Evolutionary conservation across 2,888 invertebrate species (phyloP), one percentile per base, ranked within the genome.

Genomic region (Lamellibrachia columna): DNA sequence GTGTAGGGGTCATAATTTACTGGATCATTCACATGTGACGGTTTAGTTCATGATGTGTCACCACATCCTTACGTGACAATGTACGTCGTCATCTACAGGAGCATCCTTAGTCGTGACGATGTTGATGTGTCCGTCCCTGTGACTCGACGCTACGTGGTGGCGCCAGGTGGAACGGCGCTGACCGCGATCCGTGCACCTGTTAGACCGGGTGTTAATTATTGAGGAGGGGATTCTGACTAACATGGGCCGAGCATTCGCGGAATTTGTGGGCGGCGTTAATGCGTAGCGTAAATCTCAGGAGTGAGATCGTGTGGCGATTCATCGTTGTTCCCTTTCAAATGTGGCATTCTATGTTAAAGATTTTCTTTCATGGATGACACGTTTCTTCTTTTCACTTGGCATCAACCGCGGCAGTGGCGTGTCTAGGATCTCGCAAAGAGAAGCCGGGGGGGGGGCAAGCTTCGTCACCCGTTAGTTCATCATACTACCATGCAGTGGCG

Each of bases 141-240:
- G 75, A 22, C 22, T 22, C 15, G 75, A 15, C 2, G 58, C 11
- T 58, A 58, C 58, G 58, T 58, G 58, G 15, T 15, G 75, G 75
- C 15, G 75, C 75, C 11, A 75, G 75, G 75, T n/a, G 75, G 75
- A 4, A 6, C 75, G 22, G 75, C 22, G 4, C 75, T 6, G 2
- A n/a, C 75, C 11, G 22, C 3, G 75, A n/a, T n/a, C 2, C 2
- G 75, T n/a, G 75, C 75, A 75, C 75, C 75, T 75, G 75, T 75
- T 75, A 6, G 75, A 75, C 75, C 75, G n/a, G 75, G 75, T 75
- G 75, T 75, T 75, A 75, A 75, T 75, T 75, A 75, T 75, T 75
- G 75, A 75, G 22, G 22, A n/a, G 15, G 22, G 75, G n/a, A 75
- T 75, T 22, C 75, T n/a, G 75, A 22, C 22, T n/a, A 22, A 75